Evolutionary conservation across 2,797 vertebrate species (phyloP).

Genomic region (Cryptoblepharus egeriae): DNA sequence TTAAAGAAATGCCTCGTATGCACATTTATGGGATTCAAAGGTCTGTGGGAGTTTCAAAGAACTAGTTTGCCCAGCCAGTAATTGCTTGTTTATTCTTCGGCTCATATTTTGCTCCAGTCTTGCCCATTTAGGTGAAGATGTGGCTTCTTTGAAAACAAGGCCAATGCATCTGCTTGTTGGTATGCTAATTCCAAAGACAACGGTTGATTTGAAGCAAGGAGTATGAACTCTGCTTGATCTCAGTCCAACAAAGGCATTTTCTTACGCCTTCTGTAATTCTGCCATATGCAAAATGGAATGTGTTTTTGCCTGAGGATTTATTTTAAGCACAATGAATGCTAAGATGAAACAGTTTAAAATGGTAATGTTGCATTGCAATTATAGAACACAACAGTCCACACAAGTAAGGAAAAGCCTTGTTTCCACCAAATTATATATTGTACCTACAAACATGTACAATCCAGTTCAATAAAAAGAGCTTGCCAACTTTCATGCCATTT

Average conservation of each 20-base stretch:
- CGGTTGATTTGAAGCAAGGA: neutral
- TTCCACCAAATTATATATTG: neutral
- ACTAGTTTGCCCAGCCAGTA: neutral
- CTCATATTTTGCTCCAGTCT: neutral
- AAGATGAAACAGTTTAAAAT: slow-evolving; percentile 9
- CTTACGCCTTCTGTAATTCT: neutral
- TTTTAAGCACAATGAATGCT: slow-evolving; percentile 5
- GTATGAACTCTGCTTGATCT: slow-evolving; percentile 5
- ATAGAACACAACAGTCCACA: neutral
- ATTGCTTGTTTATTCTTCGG: neutral
- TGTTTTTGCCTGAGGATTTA: slow-evolving; percentile 4
- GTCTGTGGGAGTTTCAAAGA: neutral
- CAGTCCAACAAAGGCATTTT: neutral
- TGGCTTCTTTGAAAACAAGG: neutral
- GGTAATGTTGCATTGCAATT: neutral
- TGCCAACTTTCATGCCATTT: neutral
- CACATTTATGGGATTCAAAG: neutral
- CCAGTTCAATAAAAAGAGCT: neutral
- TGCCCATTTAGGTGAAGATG: neutral
- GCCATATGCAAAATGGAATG: neutral
- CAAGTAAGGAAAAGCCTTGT: neutral
- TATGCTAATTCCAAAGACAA: neutral
- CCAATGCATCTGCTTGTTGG: neutral
- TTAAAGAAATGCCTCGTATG: too few species aligned
- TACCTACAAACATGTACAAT: neutral